Conservation (phyloP, 1,140 invertebrate species). For the Mamestra configurata region DNA sequence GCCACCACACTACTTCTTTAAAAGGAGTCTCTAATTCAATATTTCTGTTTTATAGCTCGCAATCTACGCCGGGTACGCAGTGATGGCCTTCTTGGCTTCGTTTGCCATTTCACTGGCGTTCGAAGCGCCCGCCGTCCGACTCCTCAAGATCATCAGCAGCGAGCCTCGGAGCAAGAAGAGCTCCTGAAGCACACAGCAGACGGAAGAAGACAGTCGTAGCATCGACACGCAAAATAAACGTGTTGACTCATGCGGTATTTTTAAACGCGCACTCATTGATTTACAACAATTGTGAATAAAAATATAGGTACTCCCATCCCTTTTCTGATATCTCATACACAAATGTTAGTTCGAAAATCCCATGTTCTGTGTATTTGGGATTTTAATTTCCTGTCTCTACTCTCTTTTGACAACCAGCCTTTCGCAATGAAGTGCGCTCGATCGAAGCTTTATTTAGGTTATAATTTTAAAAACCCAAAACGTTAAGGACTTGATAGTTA, state of each 20-base stretch:
- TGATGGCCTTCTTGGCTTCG: conserved; percentile 92
- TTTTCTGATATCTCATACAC: neutral
- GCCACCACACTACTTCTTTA: neutral
- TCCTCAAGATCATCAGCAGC: conserved; percentile 90
- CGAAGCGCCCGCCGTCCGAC: conserved; percentile 93
- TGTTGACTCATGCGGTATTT: neutral
- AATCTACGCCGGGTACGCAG: conserved; percentile 93
- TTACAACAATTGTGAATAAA: conserved; percentile 8
- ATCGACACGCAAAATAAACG: conserved; percentile 27
- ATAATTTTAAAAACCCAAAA: conserved; percentile 16
- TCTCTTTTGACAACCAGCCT: neutral
- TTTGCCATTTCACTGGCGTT: conserved; percentile 93
- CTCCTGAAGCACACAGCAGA: conserved; percentile 48
- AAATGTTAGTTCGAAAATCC: conserved; percentile 15
- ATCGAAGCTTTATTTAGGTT: conserved; percentile 44
- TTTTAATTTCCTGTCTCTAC: neutral
- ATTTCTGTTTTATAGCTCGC: conserved; percentile 89
- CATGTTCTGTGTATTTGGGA: neutral
- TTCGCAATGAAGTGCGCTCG: conserved; percentile 8
- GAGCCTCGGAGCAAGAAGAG: conserved; percentile 65
- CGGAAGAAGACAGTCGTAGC: neutral
- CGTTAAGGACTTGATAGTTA: conserved; percentile 35
- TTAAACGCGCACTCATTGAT: conserved; percentile 21
- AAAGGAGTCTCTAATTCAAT: conserved; percentile 25
- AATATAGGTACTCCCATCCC: neutral